A percentile compares a stretch with the other conserved stretches of the same genome.
These are phyloP conservation scores for Corvus moneduloides DNA, from an alignment of 2,113 vertebrate genomes.

Conservation along the genomic window DNA sequence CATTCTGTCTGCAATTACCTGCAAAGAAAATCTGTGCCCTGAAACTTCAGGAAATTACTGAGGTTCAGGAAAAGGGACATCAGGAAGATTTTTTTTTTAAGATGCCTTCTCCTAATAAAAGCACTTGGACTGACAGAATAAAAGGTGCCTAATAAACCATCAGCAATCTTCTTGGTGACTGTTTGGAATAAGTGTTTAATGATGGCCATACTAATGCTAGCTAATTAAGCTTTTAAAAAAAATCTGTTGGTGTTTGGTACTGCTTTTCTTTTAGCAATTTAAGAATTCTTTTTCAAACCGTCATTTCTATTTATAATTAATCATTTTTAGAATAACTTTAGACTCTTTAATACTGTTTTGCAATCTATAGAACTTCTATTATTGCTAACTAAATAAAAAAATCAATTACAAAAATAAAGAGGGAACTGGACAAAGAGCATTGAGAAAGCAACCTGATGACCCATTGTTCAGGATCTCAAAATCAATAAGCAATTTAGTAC, in stretches of 20 bases:
- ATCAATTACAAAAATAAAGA: not conserved
- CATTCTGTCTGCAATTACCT: not conserved
- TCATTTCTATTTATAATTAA: not conserved
- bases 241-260: not conserved
- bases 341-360: not conserved
- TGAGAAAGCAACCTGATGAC: not conserved
- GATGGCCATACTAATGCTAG: not conserved
- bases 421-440: not conserved
- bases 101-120: not conserved
- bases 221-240: not conserved
- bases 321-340: not conserved
- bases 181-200: not conserved
- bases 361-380: not conserved
- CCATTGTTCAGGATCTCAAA: not conserved
- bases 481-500: slow-evolving; percentile 22
- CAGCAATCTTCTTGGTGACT: not conserved
- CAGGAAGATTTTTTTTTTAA: not conserved
- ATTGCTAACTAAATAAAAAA: not conserved
- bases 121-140: not conserved
- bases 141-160: not conserved
- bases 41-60: not conserved
- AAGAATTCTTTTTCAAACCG: not conserved
- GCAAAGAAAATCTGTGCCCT: not conserved
- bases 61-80: not conserved
- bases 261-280: not conserved